phyloP scores from a whole-genome alignment of 2,797 vertebrate genomes.

The Poecile montanus region DNA sequence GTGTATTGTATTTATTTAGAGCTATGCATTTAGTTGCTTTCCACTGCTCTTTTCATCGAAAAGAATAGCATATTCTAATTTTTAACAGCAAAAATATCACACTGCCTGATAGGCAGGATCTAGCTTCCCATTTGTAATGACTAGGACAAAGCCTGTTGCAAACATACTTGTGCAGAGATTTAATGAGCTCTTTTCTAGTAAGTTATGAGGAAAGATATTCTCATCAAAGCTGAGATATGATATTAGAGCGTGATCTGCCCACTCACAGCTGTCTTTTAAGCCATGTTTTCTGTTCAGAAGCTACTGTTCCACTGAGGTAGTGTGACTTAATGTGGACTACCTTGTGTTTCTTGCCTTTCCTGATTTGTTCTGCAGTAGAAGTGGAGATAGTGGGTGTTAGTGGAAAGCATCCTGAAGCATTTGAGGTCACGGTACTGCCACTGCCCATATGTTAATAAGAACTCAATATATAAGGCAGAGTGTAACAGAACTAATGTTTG shows the following conservation, averaged over 20 bases:
- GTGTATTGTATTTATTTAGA: not conserved
- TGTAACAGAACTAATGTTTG: not conserved
- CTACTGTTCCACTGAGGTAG: not conserved
- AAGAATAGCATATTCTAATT: not conserved
- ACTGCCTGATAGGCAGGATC: not conserved
- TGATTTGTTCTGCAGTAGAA: not conserved
- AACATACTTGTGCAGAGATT: not conserved
- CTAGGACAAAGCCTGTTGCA: not conserved
- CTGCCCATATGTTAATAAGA: not conserved
- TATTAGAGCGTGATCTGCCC: not conserved
- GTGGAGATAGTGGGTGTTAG: not conserved
- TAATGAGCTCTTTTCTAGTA: not conserved
- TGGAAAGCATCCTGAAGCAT: not conserved
- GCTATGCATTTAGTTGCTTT: slow-evolving; percentile 4
- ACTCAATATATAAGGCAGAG: not conserved
- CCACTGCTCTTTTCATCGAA: not conserved
- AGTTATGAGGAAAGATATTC: not conserved
- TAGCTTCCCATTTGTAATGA: not conserved
- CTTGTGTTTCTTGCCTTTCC: not conserved
- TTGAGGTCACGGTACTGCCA: not conserved
- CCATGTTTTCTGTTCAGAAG: not conserved
- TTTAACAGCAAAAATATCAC: not conserved
- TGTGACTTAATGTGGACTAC: not conserved
- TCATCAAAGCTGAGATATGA: not conserved
- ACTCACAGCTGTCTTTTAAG: slow-evolving; percentile 26